Conservation (phyloP, 1,140 invertebrate species). For the Babylonia areolata region DNA sequence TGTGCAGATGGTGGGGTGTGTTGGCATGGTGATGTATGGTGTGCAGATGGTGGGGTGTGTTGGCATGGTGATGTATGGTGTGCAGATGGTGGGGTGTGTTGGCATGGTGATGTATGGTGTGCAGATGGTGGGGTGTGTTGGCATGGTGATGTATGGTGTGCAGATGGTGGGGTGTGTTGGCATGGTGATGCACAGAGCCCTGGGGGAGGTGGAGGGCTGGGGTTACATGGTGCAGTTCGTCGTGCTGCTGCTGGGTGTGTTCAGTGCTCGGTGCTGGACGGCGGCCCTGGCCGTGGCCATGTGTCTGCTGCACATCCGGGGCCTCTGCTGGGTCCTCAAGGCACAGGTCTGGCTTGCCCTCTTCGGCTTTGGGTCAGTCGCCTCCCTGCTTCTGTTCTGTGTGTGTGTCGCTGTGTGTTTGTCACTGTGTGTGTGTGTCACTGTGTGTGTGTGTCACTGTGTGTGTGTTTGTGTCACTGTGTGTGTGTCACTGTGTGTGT, state of each 20-base stretch:
- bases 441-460: slow-evolving; percentile 2
- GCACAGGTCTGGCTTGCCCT: slow-evolving; percentile 83
- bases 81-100: too few species aligned
- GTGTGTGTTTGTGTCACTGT: too few species aligned
- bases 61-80: too few species aligned
- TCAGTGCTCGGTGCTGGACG: slow-evolving; percentile 89
- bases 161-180: slow-evolving; percentile 82
- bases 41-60: too few species aligned
- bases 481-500: not conserved
- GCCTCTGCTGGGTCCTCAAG: slow-evolving; percentile 86
- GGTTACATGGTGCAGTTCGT: slow-evolving; percentile 84
- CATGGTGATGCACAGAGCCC: slow-evolving; percentile 82
- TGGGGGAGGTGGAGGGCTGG: slow-evolving; percentile 76
- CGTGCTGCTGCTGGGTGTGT: slow-evolving; percentile 84
- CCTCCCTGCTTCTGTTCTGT: not conserved
- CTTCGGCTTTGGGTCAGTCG: slow-evolving; percentile 87
- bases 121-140: too few species aligned
- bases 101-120: too few species aligned
- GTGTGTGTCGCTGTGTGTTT: not conserved
- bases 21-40: too few species aligned
- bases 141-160: too few species aligned
- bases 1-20: too few species aligned
- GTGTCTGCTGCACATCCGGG: slow-evolving; percentile 88
- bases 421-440: not conserved
- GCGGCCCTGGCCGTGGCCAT: slow-evolving; percentile 87